Base-by-base conservation (phyloP, 2,888 invertebrate genomes). In the Halictus ligatus region DNA sequence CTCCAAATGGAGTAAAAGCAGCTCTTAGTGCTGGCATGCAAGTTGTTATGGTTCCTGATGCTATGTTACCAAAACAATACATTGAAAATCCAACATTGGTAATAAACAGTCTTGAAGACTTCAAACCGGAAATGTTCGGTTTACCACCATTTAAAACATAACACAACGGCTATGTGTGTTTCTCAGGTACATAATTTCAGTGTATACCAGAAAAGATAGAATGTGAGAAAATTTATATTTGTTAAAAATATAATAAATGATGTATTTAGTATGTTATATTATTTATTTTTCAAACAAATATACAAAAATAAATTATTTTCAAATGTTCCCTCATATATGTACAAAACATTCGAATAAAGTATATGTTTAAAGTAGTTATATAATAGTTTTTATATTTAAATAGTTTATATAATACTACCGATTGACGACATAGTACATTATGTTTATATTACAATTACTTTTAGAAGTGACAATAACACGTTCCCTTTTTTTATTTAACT, bases 81-180 rank as follows among this genome's bases (percentile, higher is more conserved):
- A 94, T 95, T 60, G 83, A 91, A 74, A 80, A 86, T 13, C 98
- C 98, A 0, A 97, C 98, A 0, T 95, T 97, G 85, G 97, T 98
- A 8, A 93, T 99, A 67, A 96, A 96, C 25, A 97, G 97, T 0
- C 95, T 99, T 84, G 97, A 97, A 83, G 97, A 98, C 80, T 98
- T 99, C 94, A 96, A 97, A 92, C 98, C 98, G 0, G 98, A 98
- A 95, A 93, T 96, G 40, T 99, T 98, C 95, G 98, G 98, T n/a
- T 95, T 99, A 90, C 99, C 99, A 21, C 77, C 93, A 35, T 92
- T 88, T 48, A 64, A 18, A 13, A 58, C 43, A 58, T 87, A 79
- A 64, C 13, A 29, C 12, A 13, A 76, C 29, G 29, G 29, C 75
- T 77, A 43, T 64, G 25, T 50, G 40, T 73, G 35, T 58, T 71